These are phyloP conservation scores for Probosciger aterrimus DNA, from an alignment of 2,113 vertebrate genomes.

Conservation along the genomic window DNA sequence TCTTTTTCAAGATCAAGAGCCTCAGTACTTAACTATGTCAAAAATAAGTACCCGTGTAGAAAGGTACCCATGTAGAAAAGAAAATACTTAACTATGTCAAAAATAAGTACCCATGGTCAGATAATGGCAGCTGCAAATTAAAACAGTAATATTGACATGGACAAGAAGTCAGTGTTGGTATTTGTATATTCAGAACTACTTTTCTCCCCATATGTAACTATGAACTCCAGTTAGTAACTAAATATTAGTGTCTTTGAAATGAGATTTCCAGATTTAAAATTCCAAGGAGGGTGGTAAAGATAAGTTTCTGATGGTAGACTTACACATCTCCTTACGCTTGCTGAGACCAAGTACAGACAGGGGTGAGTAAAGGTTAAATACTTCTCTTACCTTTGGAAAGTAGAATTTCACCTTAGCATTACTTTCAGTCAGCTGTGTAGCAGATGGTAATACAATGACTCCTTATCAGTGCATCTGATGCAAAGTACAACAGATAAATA, in stretches of 20 bases:
- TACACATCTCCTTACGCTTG: not conserved
- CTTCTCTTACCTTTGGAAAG: not conserved
- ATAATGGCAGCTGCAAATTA: not conserved
- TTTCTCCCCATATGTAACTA: not conserved
- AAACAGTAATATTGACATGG: not conserved
- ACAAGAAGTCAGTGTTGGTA: not conserved
- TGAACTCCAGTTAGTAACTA: not conserved
- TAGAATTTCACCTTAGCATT: not conserved
- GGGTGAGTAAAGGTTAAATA: not conserved
- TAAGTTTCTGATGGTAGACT: not conserved
- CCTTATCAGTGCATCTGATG: not conserved
- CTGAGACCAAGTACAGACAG: not conserved
- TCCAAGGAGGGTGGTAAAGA: not conserved
- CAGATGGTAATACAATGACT: not conserved
- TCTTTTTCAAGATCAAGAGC: slow-evolving; percentile 9
- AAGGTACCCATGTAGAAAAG: not conserved
- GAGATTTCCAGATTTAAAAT: not conserved
- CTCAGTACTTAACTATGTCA: not conserved
- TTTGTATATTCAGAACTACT: not conserved
- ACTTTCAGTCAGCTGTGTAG: slow-evolving; percentile 8
- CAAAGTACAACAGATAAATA: not conserved
- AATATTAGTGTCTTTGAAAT: not conserved
- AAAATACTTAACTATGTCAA: not conserved
- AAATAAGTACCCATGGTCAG: not conserved
- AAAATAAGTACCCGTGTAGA: not conserved